Conservation (phyloP, 2,797 vertebrate genomes). For the Phylloscopus collybita region DNA sequence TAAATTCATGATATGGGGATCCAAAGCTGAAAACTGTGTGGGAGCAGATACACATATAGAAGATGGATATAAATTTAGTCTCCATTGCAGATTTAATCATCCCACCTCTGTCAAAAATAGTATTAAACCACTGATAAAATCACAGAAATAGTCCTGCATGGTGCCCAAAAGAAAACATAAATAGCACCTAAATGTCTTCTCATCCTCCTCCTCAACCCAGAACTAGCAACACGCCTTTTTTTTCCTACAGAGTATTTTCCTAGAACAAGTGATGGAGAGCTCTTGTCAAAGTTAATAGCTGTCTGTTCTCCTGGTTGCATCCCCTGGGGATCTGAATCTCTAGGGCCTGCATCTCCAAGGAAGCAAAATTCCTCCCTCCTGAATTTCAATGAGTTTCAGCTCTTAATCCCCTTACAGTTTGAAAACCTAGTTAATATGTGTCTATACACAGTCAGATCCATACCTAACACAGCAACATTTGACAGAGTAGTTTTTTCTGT, state of each 20-base stretch:
- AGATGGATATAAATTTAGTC: background rate
- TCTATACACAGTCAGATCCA: background rate
- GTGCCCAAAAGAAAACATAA: background rate
- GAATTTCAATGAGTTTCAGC: slow-evolving; percentile 29
- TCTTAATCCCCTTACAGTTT: slow-evolving; percentile 21
- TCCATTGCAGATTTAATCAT: background rate
- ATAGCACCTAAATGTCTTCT: background rate
- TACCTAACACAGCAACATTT: background rate
- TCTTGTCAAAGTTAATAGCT: slow-evolving; percentile 19
- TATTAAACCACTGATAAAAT: background rate
- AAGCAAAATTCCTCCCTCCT: background rate
- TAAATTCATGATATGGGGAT: background rate
- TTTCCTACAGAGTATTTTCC: background rate
- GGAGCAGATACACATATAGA: background rate
- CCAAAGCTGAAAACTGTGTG: background rate
- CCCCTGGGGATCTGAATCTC: slow-evolving; percentile 22
- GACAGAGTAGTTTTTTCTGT: background rate
- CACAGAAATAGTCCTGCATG: background rate
- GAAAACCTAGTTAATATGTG: background rate
- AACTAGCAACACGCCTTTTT: background rate
- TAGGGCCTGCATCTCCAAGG: background rate
- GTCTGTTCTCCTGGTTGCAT: background rate
- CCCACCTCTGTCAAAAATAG: background rate
- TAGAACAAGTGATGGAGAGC: slow-evolving; percentile 5
- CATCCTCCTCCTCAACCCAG: background rate